Percentiles rank a stretch among this genome's conserved stretches.
These are phyloP conservation scores for Malthinus seriepunctatus DNA, from an alignment of 2,888 invertebrate species.

Conservation along the genomic window DNA sequence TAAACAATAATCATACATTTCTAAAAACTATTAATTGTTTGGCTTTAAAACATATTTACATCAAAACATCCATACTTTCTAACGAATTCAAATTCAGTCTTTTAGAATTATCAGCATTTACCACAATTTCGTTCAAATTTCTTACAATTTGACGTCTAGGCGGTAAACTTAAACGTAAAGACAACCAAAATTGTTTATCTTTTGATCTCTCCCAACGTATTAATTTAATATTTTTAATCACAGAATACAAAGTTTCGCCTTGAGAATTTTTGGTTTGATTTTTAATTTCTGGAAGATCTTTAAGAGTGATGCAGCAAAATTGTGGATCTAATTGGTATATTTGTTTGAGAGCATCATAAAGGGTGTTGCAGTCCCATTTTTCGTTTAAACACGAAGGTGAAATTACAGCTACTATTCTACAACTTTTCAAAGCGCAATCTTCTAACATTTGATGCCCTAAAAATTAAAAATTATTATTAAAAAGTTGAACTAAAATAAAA, in stretches of 20 bases:
- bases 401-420: constrained; percentile 56
- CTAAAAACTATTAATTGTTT: no score
- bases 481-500: background rate
- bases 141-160: constrained; percentile 47
- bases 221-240: constrained; percentile 56
- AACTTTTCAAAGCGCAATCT: constrained; percentile 57
- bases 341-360: constrained; percentile 55
- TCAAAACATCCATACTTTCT: constrained; percentile 45
- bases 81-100: constrained; percentile 45
- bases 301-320: constrained; percentile 52
- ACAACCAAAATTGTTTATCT: constrained; percentile 64
- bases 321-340: constrained; percentile 48
- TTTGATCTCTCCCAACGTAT: constrained; percentile 55
- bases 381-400: constrained; percentile 56
- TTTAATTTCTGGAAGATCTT: constrained; percentile 50
- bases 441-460: constrained; percentile 64
- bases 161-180: constrained; percentile 66
- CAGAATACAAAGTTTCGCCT: constrained; percentile 58
- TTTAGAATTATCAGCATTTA: constrained; percentile 35
- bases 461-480: constrained; percentile 26
- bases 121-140: constrained; percentile 23
- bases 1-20: no score
- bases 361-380: constrained; percentile 54
- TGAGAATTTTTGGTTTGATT: constrained; percentile 50
- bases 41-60: constrained; percentile 40